phyloP scores from a whole-genome alignment of 2,797 vertebrate genomes.

The Echiichthys vipera region DNA sequence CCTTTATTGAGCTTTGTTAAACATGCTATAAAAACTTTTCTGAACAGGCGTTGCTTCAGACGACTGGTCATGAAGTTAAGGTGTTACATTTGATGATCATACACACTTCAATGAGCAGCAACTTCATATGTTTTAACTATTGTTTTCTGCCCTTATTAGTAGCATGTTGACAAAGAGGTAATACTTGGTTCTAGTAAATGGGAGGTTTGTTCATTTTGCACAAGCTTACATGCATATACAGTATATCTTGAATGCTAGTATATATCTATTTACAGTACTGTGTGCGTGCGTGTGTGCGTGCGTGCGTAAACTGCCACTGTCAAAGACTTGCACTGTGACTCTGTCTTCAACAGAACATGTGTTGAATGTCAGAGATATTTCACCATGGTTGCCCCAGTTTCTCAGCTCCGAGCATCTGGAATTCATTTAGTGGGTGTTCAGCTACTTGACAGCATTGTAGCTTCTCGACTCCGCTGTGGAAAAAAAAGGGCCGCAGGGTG shows the following conservation, averaged over 20 bases:
- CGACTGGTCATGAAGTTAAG: background rate
- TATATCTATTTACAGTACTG: too few relatives aligned
- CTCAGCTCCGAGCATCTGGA: slow-evolving; percentile 76
- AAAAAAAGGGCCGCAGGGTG: background rate
- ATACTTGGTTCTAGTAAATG: background rate
- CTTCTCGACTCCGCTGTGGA: slow-evolving; percentile 51
- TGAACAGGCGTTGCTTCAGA: background rate
- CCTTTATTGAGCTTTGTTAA: background rate
- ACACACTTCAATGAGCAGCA: background rate
- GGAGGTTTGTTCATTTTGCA: background rate
- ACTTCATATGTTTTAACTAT: background rate
- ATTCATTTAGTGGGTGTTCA: slow-evolving; percentile 72
- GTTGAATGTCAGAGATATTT: slow-evolving; percentile 58
- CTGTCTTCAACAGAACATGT: slow-evolving; percentile 39
- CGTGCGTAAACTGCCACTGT: slow-evolving; percentile 40
- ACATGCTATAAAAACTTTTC: background rate
- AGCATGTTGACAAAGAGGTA: background rate
- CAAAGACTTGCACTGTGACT: slow-evolving; percentile 17
- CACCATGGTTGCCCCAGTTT: slow-evolving; percentile 62
- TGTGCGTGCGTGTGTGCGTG: background rate
- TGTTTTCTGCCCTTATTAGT: background rate
- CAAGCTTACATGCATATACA: too few relatives aligned
- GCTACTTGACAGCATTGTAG: slow-evolving; percentile 56
- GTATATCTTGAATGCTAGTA: too few relatives aligned
- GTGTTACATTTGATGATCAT: background rate